Percentiles rank a stretch among this genome's conserved stretches.
Evolutionary conservation across 2,113 vertebrate species (phyloP).

Genomic region (Apteryx mantelli): DNA sequence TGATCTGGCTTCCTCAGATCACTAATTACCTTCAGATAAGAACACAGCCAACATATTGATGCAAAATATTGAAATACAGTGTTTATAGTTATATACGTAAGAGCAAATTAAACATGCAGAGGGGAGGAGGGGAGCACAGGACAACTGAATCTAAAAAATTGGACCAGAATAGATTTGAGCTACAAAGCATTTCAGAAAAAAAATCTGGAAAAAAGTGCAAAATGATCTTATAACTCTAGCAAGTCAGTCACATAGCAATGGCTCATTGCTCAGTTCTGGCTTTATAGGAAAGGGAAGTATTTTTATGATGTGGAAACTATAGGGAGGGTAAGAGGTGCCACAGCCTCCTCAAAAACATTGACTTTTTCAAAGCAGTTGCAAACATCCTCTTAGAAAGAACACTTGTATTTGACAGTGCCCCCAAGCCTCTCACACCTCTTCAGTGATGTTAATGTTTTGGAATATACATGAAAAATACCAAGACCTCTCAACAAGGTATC

Average conservation of each 20-base stretch:
- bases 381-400: background rate
- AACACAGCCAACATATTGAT: background rate
- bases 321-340: background rate
- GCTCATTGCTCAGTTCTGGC: background rate
- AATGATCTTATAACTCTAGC: background rate
- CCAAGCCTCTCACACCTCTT: fast-evolving
- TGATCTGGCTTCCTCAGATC: background rate
- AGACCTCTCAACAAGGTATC: background rate
- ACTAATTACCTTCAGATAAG: background rate
- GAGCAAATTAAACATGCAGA: background rate
- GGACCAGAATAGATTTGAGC: background rate
- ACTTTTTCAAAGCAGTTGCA: background rate
- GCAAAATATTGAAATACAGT: background rate
- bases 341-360: background rate
- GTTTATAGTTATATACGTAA: background rate
- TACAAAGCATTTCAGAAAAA: background rate
- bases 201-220: background rate
- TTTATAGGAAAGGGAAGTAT: background rate
- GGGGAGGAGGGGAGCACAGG: background rate
- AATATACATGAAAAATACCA: background rate
- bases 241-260: background rate
- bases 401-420: background rate
- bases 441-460: background rate
- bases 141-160: background rate
- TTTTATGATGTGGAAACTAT: background rate